A percentile compares a stretch with the other conserved stretches of the same genome.
phyloP scores from a whole-genome alignment of 2,113 vertebrate species.

The Corydoras sp. region DNA sequence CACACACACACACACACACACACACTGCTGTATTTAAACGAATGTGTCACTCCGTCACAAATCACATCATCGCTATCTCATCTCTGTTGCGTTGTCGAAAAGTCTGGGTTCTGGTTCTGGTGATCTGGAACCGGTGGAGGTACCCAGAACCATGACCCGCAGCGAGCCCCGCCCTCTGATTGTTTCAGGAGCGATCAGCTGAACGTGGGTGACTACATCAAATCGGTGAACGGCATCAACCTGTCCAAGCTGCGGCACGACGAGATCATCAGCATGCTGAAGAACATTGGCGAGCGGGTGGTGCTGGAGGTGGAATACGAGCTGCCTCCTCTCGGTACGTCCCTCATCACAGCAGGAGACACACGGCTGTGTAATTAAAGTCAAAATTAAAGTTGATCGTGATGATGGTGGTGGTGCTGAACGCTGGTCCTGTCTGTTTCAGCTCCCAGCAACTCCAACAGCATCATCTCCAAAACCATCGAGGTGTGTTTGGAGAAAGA shows the following conservation, averaged over 20 bases:
- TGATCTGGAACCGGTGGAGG: no score
- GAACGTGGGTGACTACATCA: conserved; percentile 92
- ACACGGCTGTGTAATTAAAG: no score
- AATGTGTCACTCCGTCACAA: background rate
- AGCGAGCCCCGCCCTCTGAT: background rate
- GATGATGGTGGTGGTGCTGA: no score
- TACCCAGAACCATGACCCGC: no score
- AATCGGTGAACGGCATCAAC: conserved; percentile 93
- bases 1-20: background rate
- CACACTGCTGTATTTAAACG: background rate
- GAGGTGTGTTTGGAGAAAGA: conserved; percentile 92
- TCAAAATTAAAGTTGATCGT: no score
- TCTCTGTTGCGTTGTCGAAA: no score
- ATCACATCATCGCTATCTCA: background rate
- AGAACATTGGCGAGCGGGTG: conserved; percentile 91
- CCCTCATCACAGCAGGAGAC: no score
- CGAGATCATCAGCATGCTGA: conserved; percentile 92
- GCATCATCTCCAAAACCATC: conserved; percentile 83
- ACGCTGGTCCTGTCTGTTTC: conserved; percentile 19
- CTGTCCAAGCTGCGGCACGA: conserved; percentile 89
- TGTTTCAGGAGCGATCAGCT: conserved; percentile 85
- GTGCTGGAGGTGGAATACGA: conserved; percentile 97
- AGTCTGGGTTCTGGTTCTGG: no score
- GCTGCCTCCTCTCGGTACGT: conserved; percentile 81
- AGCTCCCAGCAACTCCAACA: conserved; percentile 79